Base-by-base conservation (phyloP, 2,113 vertebrate genomes). In the Raja brachyura region DNA sequence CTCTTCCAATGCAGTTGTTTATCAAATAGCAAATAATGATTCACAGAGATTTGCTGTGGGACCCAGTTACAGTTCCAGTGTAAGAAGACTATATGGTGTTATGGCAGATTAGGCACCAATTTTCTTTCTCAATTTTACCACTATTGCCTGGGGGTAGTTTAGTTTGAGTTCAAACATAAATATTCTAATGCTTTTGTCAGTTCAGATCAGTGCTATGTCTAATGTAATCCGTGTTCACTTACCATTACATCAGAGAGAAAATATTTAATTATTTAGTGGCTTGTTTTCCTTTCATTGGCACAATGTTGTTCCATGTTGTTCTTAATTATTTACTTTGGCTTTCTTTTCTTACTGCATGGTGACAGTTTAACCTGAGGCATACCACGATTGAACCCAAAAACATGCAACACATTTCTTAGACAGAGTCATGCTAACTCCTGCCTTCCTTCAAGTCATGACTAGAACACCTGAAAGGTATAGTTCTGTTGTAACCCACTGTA, bases 141-240 rank as follows among this genome's bases (percentile, higher is more conserved):
- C 56, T 54, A 83, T 85, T 54, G 54, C 81, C 81, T 85, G 81
- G 81, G 56, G 81, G 54, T 13, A 59, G 81, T 59, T 85, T 54
- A 85, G 56, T 85, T 61, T 85, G 81, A 85, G 81, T 85, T 85
- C 81, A 85, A 54, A 85, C 22, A 28, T 83, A 56, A 83, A 83
- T 56, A 83, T 56, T 59, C 48, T 48, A 85, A 1, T 85, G 54
- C 11, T 61, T 56, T 59, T n/a, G 54, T 85, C 25, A 85, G 22
- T 85, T 85, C 22, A 56, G 8, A 61, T 85, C 81, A 85, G 81
- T 59, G 54, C 78, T 79, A 13, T 7, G 48, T 54, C 14, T 54
- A 5, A 48, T 39, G 14, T 54, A 79, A 54, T 79, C 77, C 79
- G 25, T 25, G 54, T 83, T 83, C 25, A 14, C 56, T 85, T 54